A percentile compares a stretch with the other conserved stretches of the same genome.
Conservation (phyloP, 2,888 invertebrate genomes). For the Cheilosia impressa region DNA sequence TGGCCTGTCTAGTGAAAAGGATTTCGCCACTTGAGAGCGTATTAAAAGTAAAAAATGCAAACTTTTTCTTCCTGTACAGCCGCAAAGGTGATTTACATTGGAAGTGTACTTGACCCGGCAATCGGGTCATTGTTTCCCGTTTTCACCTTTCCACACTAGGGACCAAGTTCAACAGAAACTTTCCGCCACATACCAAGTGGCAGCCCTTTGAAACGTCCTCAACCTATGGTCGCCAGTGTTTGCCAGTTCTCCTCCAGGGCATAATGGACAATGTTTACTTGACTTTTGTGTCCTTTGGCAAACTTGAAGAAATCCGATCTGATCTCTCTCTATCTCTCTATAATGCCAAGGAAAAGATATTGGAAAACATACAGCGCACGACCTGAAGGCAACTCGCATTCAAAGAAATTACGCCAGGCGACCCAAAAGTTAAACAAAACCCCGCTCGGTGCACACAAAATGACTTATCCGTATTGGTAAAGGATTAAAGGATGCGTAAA, state of each 20-base stretch:
- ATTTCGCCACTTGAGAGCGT: constrained; percentile 19
- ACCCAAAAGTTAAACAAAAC: constrained; percentile 7
- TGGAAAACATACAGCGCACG: constrained; percentile 19
- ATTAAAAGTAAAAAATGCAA: constrained; percentile 30
- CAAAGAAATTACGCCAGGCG: constrained; percentile 19
- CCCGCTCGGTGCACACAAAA: constrained; percentile 28
- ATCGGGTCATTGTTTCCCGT: constrained; percentile 6
- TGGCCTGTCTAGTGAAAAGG: constrained; percentile 32
- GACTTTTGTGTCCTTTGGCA: constrained; percentile 55
- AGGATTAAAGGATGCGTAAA: constrained; percentile 65
- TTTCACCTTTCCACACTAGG: constrained; percentile 7
- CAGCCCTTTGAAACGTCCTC: constrained; percentile 23
- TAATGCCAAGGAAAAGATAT: constrained; percentile 43
- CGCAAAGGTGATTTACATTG: constrained; percentile 61
- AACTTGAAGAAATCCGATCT: constrained; percentile 63
- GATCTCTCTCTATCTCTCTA: constrained; percentile 54
- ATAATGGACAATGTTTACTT: constrained; percentile 48
- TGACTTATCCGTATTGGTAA: constrained; percentile 49
- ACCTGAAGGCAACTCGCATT: constrained; percentile 17
- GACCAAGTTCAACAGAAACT: constrained; percentile 47
- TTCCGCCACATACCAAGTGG: constrained; percentile 8
- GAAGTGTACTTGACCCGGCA: constrained; percentile 59
- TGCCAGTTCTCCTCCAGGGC: constrained; percentile 6
- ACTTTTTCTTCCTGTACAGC: background rate
- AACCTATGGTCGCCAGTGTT: constrained; percentile 29